These are phyloP conservation scores for Drosophila lacertosa DNA, from an alignment of 1,140 invertebrate species.

Conservation along the genomic window DNA sequence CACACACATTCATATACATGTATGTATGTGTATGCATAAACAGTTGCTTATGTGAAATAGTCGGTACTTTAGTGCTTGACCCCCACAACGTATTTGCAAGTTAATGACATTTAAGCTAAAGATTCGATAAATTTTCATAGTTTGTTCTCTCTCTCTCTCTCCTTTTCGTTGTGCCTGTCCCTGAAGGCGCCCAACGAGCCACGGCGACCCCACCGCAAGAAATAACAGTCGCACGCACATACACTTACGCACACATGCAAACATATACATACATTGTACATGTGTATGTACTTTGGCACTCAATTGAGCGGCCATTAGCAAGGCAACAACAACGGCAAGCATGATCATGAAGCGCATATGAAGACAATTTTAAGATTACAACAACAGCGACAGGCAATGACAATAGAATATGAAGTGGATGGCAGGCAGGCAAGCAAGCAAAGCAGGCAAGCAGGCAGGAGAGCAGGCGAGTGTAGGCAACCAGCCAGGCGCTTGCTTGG, in stretches of 20 bases:
- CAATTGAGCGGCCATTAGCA: constrained; percentile 80
- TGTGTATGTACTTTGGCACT: constrained; percentile 73
- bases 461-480: constrained; percentile 15
- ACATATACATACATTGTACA: constrained; percentile 9
- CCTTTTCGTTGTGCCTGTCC: constrained; percentile 3
- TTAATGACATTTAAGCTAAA: constrained; percentile 42
- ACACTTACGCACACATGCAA: constrained; percentile 14
- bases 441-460: constrained; percentile 18
- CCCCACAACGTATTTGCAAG: constrained; percentile 44
- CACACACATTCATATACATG: not conserved
- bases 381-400: constrained; percentile 50
- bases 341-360: constrained; percentile 44
- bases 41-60: constrained; percentile 9
- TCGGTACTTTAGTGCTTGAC: constrained; percentile 26
- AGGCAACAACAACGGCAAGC: constrained; percentile 58
- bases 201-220: constrained; percentile 49
- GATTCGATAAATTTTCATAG: constrained; percentile 34
- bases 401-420: constrained; percentile 78
- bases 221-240: constrained; percentile 27
- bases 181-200: constrained; percentile 44
- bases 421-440: constrained; percentile 36
- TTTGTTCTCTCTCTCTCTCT: not conserved
- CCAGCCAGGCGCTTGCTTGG: constrained; percentile 18
- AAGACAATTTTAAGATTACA: constrained; percentile 81
- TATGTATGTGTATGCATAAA: not conserved